Base-by-base conservation (phyloP, 2,888 invertebrate genomes). In the Serrognathus titanus region DNA sequence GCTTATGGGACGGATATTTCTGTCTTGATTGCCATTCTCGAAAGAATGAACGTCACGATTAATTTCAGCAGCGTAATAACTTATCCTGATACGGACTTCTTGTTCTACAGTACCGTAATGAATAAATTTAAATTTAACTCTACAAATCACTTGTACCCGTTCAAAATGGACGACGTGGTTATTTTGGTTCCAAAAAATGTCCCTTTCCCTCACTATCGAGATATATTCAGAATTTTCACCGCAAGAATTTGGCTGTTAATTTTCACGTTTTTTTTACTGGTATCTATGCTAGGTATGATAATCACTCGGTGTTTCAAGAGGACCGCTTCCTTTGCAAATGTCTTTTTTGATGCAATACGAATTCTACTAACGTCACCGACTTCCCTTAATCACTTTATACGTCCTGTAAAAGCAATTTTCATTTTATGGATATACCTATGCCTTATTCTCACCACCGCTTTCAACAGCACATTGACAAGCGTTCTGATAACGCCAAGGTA, bases 381-480 rank as follows among this genome's bases (percentile, higher is more conserved):
- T 31, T 31, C 24, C 1, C 24, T 31, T 7, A 31, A 31, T 31
- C 24, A 31, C 24, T 31, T 31, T 31, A 31, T 31, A 31, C 20
- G 49, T 7, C 36, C 11, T 6, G 9, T 38, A 10, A 49, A 13
- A 38, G 9, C 13, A 9, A 12, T 49, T 36, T 49, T 37, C 37
- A 49, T 49, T 13, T 16, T 36, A 38, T 49, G 49, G 49, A n/a
- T 49, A 12, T 36, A 38, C 38, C 9, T 37, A 3, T 49, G 49
- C 13, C 7, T 49, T 12, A 49, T 49, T 49, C 38, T 49, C 9
- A 36, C 36, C 38, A 48, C 53, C 4, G 53, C 53, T 6, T 53
- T 48, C 20, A 20, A 13, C 36, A 45, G 45, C 3, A 16, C 13
- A 12, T 38, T 53, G n/a, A 38, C 39, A 9, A 53, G 53, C 16